Base-by-base conservation (phyloP, 2,888 invertebrate genomes). In the Nipponacmea schrenckii region DNA sequence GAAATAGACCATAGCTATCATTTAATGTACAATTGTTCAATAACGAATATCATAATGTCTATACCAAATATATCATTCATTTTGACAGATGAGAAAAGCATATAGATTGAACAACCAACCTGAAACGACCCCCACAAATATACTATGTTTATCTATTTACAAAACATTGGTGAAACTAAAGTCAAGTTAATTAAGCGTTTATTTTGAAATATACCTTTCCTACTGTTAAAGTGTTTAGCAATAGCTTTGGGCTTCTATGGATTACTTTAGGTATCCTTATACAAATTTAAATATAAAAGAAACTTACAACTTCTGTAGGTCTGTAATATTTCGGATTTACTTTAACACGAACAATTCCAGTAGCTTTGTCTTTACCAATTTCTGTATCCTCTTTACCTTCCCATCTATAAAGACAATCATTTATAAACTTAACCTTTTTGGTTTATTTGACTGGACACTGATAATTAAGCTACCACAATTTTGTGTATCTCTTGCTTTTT, bases 261-360 rank as follows among this genome's bases (percentile, higher is more conserved):
- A 31, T 2, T 4, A 39, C 39, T 39, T 39, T 39, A 39, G n/a
- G 45, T 67, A 67, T 10, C 48, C 44, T 63, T 45, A 67, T 20
- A 63, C 5, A 45, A 26, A 62, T 14, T 66, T 14, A 45, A 27
- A 56, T 50, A 44, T 46, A 67, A 15, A n/a, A 31, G 20, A 14
- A 15, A 87, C 89, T 89, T 78, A 90, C 90, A 85, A 99, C 98
- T 94, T 99, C 98, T 0, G 98, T 97, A 12, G 98, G 98, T 75
- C 99, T 92, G 90, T 97, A 98, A 91, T 94, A 98, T 90, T 95
- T 96, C 0, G 95, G 93, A 91, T 98, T 97, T 64, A 99, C 93
- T 85, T 92, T 93, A 26, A 99, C 94, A 45, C 98, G 92, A 65
- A 97, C 90, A 63, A 92, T 91, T 0, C 93, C 94, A 0, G 94